These are phyloP conservation scores for Ericerus pela DNA, from an alignment of 1,140 invertebrate genomes.

Conservation along the genomic window DNA sequence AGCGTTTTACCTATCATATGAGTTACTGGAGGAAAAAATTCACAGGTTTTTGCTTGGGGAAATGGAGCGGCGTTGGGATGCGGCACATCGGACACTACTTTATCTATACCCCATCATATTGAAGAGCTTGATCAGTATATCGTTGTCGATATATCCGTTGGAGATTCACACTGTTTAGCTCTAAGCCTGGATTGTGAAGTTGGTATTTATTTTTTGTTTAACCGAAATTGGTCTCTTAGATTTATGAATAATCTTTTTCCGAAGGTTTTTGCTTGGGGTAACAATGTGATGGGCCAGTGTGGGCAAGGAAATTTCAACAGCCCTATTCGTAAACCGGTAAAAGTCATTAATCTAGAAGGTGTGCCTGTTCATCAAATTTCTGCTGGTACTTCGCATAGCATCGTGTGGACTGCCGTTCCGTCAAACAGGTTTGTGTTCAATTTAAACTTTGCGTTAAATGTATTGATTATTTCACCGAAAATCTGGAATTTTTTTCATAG, in stretches of 20 bases:
- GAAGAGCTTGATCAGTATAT: constrained; percentile 30
- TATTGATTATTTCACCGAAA: too few relatives aligned
- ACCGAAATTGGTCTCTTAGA: too few relatives aligned
- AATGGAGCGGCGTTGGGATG: constrained; percentile 42
- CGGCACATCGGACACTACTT: constrained; percentile 40
- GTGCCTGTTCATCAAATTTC: constrained; percentile 45
- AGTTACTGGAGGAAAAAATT: constrained; percentile 3
- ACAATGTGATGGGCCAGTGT: constrained; percentile 54
- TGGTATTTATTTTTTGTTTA: too few relatives aligned
- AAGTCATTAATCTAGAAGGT: constrained; percentile 44
- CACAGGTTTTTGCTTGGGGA: constrained; percentile 46
- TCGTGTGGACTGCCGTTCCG: constrained; percentile 49
- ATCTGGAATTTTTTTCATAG: constrained; percentile 27
- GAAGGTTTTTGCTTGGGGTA: constrained; percentile 49
- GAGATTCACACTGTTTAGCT: constrained; percentile 44
- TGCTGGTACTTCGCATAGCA: constrained; percentile 50
- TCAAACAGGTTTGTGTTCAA: constrained; percentile 35
- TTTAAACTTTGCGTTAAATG: too few relatives aligned
- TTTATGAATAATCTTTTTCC: constrained; percentile 21
- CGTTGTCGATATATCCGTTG: constrained; percentile 36
- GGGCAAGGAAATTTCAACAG: constrained; percentile 49
- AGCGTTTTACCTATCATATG: too few relatives aligned
- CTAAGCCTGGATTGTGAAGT: constrained; percentile 38
- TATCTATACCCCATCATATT: constrained; percentile 34
- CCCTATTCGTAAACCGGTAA: constrained; percentile 42